phyloP scores from a whole-genome alignment of 2,888 invertebrate genomes.

The Augiades crinisus region DNA sequence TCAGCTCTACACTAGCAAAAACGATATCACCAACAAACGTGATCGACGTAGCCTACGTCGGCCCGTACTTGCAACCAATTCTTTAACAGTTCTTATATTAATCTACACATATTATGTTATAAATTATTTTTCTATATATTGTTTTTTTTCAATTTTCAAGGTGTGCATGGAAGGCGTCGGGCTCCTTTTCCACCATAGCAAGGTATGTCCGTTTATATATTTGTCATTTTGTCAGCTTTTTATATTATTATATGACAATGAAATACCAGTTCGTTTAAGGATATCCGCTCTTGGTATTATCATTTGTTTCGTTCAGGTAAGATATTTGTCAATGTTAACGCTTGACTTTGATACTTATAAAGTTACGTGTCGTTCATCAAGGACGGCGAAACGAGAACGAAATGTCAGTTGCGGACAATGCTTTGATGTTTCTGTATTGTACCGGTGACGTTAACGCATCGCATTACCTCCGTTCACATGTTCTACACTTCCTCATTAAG shows the following conservation, averaged over 20 bases:
- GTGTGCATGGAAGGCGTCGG: slow-evolving; percentile 99
- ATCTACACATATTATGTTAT: too few species aligned
- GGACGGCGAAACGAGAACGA: slow-evolving; percentile 44
- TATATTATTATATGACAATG: slow-evolving; percentile 49
- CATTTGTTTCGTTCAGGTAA: slow-evolving; percentile 59
- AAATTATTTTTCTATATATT: too few species aligned
- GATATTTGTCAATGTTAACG: slow-evolving; percentile 67
- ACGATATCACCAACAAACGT: too few species aligned
- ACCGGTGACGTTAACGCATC: slow-evolving; percentile 63
- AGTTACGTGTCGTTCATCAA: slow-evolving; percentile 45
- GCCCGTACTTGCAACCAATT: too few species aligned
- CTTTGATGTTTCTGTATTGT: slow-evolving; percentile 68
- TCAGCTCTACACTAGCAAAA: too few species aligned
- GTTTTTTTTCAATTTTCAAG: slow-evolving; percentile 42
- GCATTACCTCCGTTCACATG: slow-evolving; percentile 39
- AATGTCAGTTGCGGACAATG: slow-evolving; percentile 49
- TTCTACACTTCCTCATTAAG: slow-evolving; percentile 57
- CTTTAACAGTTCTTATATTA: too few species aligned
- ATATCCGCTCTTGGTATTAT: slow-evolving; percentile 53
- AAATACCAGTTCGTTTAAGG: slow-evolving; percentile 67
- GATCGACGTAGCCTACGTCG: too few species aligned
- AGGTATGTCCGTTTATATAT: slow-evolving; percentile 85
- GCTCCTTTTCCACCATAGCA: slow-evolving; percentile 99
- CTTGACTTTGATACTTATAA: slow-evolving; percentile 56
- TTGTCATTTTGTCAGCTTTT: slow-evolving; percentile 67